Base-by-base conservation (phyloP, 2,113 vertebrate species). In the Vombatus ursinus region DNA sequence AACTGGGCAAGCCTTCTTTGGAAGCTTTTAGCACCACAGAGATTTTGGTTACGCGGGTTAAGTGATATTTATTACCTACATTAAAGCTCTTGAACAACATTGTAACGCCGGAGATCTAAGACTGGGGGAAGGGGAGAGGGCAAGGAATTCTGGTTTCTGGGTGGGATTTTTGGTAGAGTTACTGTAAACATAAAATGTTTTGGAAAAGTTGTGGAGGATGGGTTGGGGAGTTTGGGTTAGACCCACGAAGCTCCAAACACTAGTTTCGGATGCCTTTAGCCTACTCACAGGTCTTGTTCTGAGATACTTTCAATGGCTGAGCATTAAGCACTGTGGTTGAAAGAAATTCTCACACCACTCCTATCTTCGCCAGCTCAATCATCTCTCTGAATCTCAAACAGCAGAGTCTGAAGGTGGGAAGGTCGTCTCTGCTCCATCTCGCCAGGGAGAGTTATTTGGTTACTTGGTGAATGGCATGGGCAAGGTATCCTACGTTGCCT, bases 401-500 rank as follows among this genome's bases (percentile, higher is more conserved):
- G 92, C 94, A 77, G 61, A 93, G 95, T 92, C 9, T 12, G 90
- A 92, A 52, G 94, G 96, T 92, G 92, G 95, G 91, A 97, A 97
- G 97, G 98, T 92, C 96, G 93, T 96, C 97, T 95, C 97, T 94
- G 96, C 96, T 96, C 68, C 96, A 91, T 96, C 0, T 48, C 0
- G 91, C n/a, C 53, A 24, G 3, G 68, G 93, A 51, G 94, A 51
- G 98, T 99, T 99, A 99, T 98, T 99, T 99, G 94, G 99, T 99
- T 97, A 99, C 99, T 4, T 99, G 98, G 61, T 99, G 99, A 98
- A 99, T 99, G 52, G 98, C 99, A 0, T 99, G 99, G 91, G 99
- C 99, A 96, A 99, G 98, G 98, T 99, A 99, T 68, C 98, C 99
- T 44, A 99, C 99, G 0, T 99, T 99, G 95, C 99, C 98, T 0